A percentile compares a stretch with the other conserved stretches of the same genome.
Evolutionary conservation across 53 echinoderm and acorn worm species (phyloP).

Genomic region (Astropecten irregularis): DNA sequence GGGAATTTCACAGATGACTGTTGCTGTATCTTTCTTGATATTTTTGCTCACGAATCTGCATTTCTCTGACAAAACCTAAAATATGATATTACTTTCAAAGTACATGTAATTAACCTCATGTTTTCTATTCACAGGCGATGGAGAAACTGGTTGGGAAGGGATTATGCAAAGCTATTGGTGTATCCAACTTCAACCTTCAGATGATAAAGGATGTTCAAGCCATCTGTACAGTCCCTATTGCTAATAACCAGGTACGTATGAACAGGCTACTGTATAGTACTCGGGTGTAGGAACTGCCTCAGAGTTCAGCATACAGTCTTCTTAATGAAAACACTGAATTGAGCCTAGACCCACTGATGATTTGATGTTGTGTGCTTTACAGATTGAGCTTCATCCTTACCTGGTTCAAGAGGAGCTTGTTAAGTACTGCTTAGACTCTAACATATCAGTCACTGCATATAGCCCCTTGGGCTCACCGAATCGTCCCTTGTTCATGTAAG

Average conservation of each 20-base stretch:
- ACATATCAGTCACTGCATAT: conserved; percentile 86
- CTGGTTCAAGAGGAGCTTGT: conserved; percentile 72
- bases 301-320: too few species aligned
- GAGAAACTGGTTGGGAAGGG: conserved; percentile 83
- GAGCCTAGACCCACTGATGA: too few species aligned
- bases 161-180: conserved; percentile 79
- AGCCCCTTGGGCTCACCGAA: conserved; percentile 93
- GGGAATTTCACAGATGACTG: too few species aligned
- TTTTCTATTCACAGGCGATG: conserved; percentile 87
- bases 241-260: conserved; percentile 78
- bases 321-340: too few species aligned
- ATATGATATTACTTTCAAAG: too few species aligned
- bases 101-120: too few species aligned
- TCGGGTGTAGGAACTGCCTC: too few species aligned
- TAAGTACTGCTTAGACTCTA: conserved; percentile 72
- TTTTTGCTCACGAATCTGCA: too few species aligned
- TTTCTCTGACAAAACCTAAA: too few species aligned
- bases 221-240: conserved; percentile 63
- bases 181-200: conserved; percentile 82
- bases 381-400: conserved; percentile 90
- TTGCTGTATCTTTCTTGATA: too few species aligned
- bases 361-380: too few species aligned
- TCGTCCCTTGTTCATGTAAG: conserved; percentile 88
- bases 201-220: conserved; percentile 78
- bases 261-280: conserved; percentile 2